Conservation (phyloP, 1,140 invertebrate species). For the Pseudomyrmex concolor region DNA sequence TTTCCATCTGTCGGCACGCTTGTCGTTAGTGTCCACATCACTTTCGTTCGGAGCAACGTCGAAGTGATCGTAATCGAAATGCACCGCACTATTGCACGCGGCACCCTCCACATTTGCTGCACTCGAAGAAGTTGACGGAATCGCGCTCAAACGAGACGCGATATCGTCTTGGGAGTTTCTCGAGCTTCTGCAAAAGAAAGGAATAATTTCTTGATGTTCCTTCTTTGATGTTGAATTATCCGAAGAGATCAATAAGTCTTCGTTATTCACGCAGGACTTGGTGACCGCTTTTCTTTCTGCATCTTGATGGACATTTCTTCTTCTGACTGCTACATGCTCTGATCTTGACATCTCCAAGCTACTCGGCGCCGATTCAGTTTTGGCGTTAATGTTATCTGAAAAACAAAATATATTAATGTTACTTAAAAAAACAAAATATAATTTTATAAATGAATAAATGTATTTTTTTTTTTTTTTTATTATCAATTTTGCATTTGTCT, state of each 20-base stretch:
- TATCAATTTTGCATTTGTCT: not conserved
- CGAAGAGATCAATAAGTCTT: slow-evolving; percentile 8
- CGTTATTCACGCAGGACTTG: not conserved
- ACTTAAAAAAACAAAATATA: not conserved
- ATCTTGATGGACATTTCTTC: slow-evolving; percentile 21
- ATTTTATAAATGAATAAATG: too few relatives aligned
- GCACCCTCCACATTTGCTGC: slow-evolving; percentile 6
- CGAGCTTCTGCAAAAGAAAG: not conserved
- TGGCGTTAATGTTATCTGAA: slow-evolving; percentile 6
- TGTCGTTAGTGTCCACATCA: slow-evolving; percentile 22
- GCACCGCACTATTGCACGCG: slow-evolving; percentile 6
- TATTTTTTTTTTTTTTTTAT: too few relatives aligned
- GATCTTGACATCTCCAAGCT: not conserved
- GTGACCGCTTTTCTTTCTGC: not conserved
- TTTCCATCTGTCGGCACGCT: slow-evolving; percentile 55
- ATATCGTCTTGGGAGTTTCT: slow-evolving; percentile 34
- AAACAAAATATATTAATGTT: not conserved
- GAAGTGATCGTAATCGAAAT: slow-evolving; percentile 16
- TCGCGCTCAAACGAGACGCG: not conserved
- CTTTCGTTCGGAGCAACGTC: slow-evolving; percentile 47
- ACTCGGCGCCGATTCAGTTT: not conserved
- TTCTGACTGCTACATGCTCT: slow-evolving; percentile 4
- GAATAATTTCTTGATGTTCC: slow-evolving; percentile 26
- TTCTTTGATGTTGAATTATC: slow-evolving; percentile 58
- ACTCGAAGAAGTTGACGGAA: slow-evolving; percentile 17